phyloP scores from a whole-genome alignment of 2,113 vertebrate species.

The Triplophysa siluroides region DNA sequence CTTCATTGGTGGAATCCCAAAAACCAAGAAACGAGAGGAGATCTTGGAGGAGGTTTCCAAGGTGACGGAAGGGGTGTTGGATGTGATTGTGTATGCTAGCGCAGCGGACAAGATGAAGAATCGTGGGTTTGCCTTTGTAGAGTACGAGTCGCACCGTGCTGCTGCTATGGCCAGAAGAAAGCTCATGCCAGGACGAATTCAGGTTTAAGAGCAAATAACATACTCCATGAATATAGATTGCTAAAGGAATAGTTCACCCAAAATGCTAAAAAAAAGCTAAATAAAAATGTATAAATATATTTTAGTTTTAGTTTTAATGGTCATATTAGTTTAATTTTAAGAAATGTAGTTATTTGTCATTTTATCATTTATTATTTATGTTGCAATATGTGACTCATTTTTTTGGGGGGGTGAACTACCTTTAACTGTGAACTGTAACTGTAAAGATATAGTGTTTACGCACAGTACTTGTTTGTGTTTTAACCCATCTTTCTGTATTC shows the following conservation, averaged over 20 bases:
- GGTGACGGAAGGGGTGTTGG: conserved; percentile 94
- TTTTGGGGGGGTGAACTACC: too few species aligned
- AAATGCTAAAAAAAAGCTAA: not conserved
- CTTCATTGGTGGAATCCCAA: conserved; percentile 98
- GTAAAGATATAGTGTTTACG: not conserved
- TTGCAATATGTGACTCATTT: too few species aligned
- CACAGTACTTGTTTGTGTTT: not conserved
- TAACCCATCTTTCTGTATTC: not conserved
- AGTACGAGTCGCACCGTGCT: conserved; percentile 96
- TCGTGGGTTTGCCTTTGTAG: conserved; percentile 96
- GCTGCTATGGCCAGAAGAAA: conserved; percentile 98
- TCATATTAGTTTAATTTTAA: too few species aligned
- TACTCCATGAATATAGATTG: not conserved
- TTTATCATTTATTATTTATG: too few species aligned
- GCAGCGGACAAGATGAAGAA: conserved; percentile 99
- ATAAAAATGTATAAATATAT: too few species aligned
- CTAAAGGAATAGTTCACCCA: not conserved
- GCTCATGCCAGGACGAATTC: conserved; percentile 94
- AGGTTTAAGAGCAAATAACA: conserved; percentile 37
- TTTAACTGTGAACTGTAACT: too few species aligned
- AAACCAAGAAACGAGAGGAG: conserved; percentile 99
- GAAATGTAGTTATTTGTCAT: too few species aligned
- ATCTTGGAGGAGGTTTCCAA: conserved; percentile 97
- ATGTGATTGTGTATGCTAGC: conserved; percentile 97
- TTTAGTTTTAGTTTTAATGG: too few species aligned